Conservation (phyloP, 2,113 vertebrate species). For the Turdus rufiventris region DNA sequence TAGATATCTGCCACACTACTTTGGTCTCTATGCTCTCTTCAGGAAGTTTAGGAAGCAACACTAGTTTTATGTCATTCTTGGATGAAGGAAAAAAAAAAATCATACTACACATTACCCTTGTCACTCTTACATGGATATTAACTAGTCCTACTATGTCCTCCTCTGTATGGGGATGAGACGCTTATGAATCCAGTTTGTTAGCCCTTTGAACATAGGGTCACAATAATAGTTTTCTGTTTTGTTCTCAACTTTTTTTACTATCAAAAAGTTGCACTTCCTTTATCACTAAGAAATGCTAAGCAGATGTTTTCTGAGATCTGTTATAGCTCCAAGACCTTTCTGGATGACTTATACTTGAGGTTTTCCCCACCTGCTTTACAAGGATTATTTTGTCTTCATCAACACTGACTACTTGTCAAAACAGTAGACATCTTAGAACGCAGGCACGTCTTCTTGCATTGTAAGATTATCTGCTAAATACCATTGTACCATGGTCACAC, state of each 20-base stretch:
- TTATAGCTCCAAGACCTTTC: not conserved
- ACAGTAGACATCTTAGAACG: not conserved
- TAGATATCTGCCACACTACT: not conserved
- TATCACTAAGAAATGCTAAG: not conserved
- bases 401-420: not conserved
- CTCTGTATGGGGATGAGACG: not conserved
- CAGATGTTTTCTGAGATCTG: not conserved
- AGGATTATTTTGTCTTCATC: not conserved
- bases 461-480: not conserved
- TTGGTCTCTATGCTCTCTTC: not conserved
- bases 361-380: not conserved
- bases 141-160: not conserved
- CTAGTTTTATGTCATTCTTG: not conserved
- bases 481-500: not conserved
- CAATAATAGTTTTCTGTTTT: not conserved
- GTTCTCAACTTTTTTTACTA: not conserved
- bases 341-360: not conserved
- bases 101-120: not conserved
- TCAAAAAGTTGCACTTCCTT: not conserved
- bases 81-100: not conserved
- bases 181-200: not conserved
- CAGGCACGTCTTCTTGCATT: not conserved
- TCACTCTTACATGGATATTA: not conserved
- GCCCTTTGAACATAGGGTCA: not conserved
- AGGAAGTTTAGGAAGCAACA: not conserved